Evolutionary conservation across 2,888 invertebrate species (phyloP).

Genomic region (Horisme vitalbata): DNA sequence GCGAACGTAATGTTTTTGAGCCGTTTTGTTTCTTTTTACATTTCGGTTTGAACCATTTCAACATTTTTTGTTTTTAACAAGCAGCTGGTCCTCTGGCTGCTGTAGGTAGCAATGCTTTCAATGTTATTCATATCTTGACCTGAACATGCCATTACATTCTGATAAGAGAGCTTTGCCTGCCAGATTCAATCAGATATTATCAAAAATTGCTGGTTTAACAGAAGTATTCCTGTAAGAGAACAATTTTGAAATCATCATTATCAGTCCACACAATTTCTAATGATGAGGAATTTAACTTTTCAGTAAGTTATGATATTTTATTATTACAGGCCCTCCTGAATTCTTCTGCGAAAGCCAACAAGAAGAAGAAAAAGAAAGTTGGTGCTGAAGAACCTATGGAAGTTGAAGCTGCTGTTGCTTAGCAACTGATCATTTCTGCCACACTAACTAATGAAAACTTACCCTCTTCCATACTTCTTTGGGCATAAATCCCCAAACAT

Average conservation of each 20-base stretch:
- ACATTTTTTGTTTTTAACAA: no score
- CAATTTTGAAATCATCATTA: no score
- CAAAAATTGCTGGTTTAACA: no score
- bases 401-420: constrained; percentile 82
- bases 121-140: no score
- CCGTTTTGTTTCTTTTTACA: constrained; percentile 54
- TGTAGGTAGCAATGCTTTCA: no score
- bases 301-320: constrained; percentile 17
- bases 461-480: constrained; percentile 33
- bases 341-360: constrained; percentile 91
- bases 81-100: no score
- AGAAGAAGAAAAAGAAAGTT: constrained; percentile 95
- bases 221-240: no score
- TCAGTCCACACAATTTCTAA: no score
- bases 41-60: constrained; percentile 68
- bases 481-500: constrained; percentile 32
- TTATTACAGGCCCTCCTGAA: constrained; percentile 85
- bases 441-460: constrained; percentile 46
- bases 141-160: no score
- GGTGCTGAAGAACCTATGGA: constrained; percentile 84
- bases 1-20: constrained; percentile 66
- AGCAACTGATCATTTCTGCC: constrained; percentile 42
- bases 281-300: no score
- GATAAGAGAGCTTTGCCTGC: no score
- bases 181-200: no score